Evolutionary conservation across 2,888 invertebrate genomes (phyloP), one percentile per base, ranked within the genome.

Genomic region (Tipula vernalis): DNA sequence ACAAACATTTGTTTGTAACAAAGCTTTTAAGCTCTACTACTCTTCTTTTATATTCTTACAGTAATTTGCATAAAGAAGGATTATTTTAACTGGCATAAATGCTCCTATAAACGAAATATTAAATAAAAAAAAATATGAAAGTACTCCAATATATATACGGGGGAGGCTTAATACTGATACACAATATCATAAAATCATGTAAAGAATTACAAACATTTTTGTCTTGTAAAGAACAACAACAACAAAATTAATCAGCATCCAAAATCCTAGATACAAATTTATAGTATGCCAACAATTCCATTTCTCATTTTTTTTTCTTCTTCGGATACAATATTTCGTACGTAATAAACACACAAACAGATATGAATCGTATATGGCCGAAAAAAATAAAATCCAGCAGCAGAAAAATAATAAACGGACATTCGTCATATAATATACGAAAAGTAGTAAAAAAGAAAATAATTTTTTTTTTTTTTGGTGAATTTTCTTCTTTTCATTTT

Each of bases 371-470:
- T 18, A 57, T 57, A 57, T 57, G 71, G 28, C 71, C 51, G n/a
- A 57, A 6, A 57, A 57, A 57, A 44, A 57, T 28, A 57, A 57
- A 57, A 57, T 57, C 15, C 1, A 57, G 51, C 51, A 57, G 51
- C 51, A 57, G 15, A 57, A 57, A 71, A 71, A 71, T 71, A 71
- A 71, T 71, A 71, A 71, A 71, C 71, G 71, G 71, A 71, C 71
- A 71, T 71, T 71, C 71, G 71, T 71, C 71, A 71, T 71, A 71
- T 71, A 71, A 71, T 71, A 71, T 71, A 71, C 71, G 71, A 71
- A 71, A 71, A 71, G 71, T 71, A 71, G 71, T 71, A 71, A 71
- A 71, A 71, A 57, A 71, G 28, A 71, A 71, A 28, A 28, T 15
- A 18, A 28, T 47, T 47, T 1, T 47, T 47, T 51, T n/a, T 51